A percentile compares a stretch with the other conserved stretches of the same genome.
Evolutionary conservation across 2,113 vertebrate genomes (phyloP).

Genomic region (Electrona antarctica): DNA sequence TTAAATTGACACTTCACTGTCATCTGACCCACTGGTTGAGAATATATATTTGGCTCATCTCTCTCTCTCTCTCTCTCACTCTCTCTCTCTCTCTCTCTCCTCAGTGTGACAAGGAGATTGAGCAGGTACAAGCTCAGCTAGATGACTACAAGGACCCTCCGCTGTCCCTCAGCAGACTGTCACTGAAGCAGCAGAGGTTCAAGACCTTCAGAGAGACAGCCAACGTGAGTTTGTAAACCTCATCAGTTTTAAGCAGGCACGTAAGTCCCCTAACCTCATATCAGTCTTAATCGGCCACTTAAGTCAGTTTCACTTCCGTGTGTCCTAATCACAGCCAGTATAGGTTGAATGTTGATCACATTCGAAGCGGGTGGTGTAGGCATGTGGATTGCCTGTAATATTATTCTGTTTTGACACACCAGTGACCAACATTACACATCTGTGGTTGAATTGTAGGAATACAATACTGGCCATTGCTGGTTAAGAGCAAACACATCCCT

Average conservation of each 20-base stretch:
- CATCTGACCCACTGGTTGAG: too few species aligned
- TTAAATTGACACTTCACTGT: background rate
- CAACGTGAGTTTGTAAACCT: constrained; percentile 65
- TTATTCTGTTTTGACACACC: too few species aligned
- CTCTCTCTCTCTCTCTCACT: constrained; percentile 15
- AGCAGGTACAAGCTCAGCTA: constrained; percentile 79
- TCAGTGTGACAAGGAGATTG: constrained; percentile 81
- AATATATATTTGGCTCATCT: background rate
- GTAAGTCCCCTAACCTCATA: background rate
- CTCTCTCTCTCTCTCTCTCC: constrained; percentile 6
- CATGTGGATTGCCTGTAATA: too few species aligned
- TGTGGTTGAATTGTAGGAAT: too few species aligned
- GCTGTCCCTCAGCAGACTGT: constrained; percentile 82
- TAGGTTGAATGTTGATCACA: too few species aligned
- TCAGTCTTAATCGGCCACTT: too few species aligned
- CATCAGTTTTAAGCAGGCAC: too few species aligned
- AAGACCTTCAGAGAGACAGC: constrained; percentile 75
- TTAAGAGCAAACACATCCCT: too few species aligned
- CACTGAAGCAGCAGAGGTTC: constrained; percentile 81
- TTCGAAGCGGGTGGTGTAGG: too few species aligned
- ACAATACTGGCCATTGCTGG: too few species aligned
- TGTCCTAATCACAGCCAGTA: background rate
- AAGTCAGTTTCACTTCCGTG: background rate
- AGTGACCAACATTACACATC: too few species aligned
- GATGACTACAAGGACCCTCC: constrained; percentile 76